Conservation (phyloP, 2,113 vertebrate species). For the Leptobrachium leishanense region DNA sequence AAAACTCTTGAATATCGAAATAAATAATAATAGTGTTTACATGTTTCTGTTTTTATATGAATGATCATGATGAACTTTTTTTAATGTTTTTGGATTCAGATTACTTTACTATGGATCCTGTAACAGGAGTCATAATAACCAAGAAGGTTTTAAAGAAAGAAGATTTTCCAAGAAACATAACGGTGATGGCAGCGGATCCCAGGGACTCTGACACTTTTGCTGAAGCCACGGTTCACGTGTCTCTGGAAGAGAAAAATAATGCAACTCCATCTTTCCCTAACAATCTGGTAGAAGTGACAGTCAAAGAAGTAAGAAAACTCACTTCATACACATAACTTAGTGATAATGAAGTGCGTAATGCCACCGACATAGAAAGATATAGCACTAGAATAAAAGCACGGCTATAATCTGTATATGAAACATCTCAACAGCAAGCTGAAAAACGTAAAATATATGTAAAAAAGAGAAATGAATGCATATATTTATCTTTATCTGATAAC, state of each 20-base stretch:
- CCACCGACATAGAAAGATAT: too few relatives aligned
- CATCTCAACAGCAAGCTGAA: too few relatives aligned
- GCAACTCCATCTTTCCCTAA: constrained; percentile 57
- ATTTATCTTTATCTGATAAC: too few relatives aligned
- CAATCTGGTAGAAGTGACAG: constrained; percentile 44
- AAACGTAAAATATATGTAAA: too few relatives aligned
- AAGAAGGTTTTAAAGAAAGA: constrained; percentile 38
- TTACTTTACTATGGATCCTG: constrained; percentile 54
- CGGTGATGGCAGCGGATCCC: constrained; percentile 49
- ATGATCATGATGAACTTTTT: neutral
- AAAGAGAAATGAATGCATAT: too few relatives aligned
- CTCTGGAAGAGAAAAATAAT: constrained; percentile 54
- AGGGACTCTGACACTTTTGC: constrained; percentile 30
- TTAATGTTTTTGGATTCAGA: constrained; percentile 36
- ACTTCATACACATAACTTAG: too few relatives aligned
- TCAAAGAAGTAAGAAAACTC: constrained; percentile 58
- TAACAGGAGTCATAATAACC: constrained; percentile 56
- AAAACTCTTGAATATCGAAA: neutral
- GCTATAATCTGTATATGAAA: too few relatives aligned
- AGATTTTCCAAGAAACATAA: constrained; percentile 56
- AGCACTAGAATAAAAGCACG: too few relatives aligned
- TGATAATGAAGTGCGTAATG: too few relatives aligned
- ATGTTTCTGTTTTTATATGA: neutral
- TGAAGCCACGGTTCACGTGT: constrained; percentile 51
- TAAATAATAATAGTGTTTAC: neutral